Evolutionary conservation across 2,888 invertebrate genomes (phyloP), one percentile per base, ranked within the genome.

Genomic region (Linnaemya tessellans): DNA sequence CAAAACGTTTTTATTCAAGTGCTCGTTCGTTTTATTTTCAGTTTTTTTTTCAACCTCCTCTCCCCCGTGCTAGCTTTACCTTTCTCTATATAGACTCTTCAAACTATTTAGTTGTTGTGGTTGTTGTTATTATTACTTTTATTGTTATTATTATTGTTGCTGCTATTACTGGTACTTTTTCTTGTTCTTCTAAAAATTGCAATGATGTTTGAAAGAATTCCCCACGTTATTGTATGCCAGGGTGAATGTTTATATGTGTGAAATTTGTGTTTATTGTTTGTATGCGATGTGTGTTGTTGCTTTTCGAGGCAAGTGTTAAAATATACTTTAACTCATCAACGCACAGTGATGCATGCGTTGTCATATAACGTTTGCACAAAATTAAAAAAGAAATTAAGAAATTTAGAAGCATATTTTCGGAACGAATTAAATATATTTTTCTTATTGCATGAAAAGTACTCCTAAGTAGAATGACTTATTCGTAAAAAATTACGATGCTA

Each of bases 1-100:
- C 90, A 88, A 90, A 85, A 90, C 89, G 89, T 84, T 84, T 85
- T 81, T 78, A 80, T 83, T 80, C 82, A 86, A 84, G 75, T 84
- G 80, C 80, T 83, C 82, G 77, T 84, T 87, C 80, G 75, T 79
- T 84, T 80, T 78, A 78, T 82, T 83, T 82, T 83, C 60, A 80
- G 80, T 70, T 65, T 58, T 65, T 58, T 67, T 49, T 46, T 22
- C 35, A 22, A 3, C 46, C 60, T 22, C 20, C 20, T 11, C 15
- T 8, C 46, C n/a, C 3, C 65, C 13, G 10, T 15, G 13, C 49
- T 54, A 20, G 4, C 18, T 18, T 3, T 64, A 56, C 56, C 51
- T 81, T 35, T 22, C 88, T 86, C 30, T 10, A 0, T 56, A 25
- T n/a, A 38, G 64, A 54, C 51, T 38, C 20, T 38, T 49, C 13